A percentile compares a stretch with the other conserved stretches of the same genome.
Conservation (phyloP, 2,888 invertebrate genomes). For the Brachyptera putata region DNA sequence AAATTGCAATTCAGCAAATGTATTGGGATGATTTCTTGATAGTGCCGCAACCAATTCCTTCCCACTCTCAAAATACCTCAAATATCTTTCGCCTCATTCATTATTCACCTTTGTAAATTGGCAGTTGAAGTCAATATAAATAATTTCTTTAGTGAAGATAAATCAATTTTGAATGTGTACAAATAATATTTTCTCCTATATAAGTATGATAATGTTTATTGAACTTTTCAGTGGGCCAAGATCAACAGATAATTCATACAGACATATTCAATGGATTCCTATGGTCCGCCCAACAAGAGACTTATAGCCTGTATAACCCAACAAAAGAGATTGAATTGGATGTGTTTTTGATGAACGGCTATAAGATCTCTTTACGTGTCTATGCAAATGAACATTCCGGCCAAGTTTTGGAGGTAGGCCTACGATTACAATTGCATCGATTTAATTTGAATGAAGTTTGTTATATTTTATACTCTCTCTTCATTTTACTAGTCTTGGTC, state of each 20-base stretch:
- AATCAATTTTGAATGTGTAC: too few species aligned
- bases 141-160: too few species aligned
- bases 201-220: too few species aligned
- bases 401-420: conserved; percentile 69
- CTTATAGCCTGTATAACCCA: conserved; percentile 54
- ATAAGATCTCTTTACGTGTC: conserved; percentile 74
- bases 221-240: conserved; percentile 80
- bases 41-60: too few species aligned
- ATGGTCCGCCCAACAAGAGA: conserved; percentile 88
- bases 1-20: too few species aligned
- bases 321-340: conserved; percentile 70
- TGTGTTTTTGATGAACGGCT: conserved; percentile 81
- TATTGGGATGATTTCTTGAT: too few species aligned
- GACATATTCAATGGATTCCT: conserved; percentile 82
- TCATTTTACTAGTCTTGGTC: neutral
- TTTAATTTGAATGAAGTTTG: too few species aligned
- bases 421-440: too few species aligned
- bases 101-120: too few species aligned
- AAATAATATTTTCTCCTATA: neutral
- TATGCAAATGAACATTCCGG: conserved; percentile 81
- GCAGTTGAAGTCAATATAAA: too few species aligned
- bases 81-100: too few species aligned
- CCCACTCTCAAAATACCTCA: too few species aligned
- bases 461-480: neutral
- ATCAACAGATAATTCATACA: conserved; percentile 70